phyloP scores from a whole-genome alignment of 2,113 vertebrate genomes.

The Cottus gobio region DNA sequence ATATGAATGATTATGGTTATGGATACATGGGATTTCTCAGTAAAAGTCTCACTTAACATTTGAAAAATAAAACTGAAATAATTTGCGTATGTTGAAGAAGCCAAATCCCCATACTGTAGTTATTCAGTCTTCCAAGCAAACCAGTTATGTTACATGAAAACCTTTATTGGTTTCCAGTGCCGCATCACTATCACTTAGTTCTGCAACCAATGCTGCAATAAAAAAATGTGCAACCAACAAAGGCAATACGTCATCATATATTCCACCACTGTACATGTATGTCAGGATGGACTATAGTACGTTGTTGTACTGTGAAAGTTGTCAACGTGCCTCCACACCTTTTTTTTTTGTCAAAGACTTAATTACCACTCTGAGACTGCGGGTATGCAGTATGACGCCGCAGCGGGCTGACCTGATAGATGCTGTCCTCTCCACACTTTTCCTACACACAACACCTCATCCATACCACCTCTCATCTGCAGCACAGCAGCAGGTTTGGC shows the following conservation, averaged over 20 bases:
- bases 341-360: background rate
- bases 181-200: background rate
- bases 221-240: background rate
- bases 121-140: background rate
- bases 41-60: background rate
- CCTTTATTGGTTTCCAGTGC: background rate
- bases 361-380: constrained; percentile 18
- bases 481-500: constrained; percentile 72
- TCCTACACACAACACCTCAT: constrained; percentile 61
- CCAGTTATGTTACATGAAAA: background rate
- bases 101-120: background rate
- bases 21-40: background rate
- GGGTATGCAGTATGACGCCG: constrained; percentile 22
- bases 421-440: constrained; percentile 46
- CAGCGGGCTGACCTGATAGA: constrained; percentile 42
- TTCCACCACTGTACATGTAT: background rate
- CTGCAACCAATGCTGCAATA: background rate
- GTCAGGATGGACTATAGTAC: background rate
- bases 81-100: background rate
- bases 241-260: background rate
- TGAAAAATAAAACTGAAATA: background rate
- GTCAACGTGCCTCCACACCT: background rate
- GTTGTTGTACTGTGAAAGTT: constrained; percentile 11
- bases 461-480: constrained; percentile 61
- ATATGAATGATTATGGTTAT: background rate